These are phyloP conservation scores for Gyrodactylus salaris DNA, from an alignment of 1,140 invertebrate genomes.

Conservation along the genomic window DNA sequence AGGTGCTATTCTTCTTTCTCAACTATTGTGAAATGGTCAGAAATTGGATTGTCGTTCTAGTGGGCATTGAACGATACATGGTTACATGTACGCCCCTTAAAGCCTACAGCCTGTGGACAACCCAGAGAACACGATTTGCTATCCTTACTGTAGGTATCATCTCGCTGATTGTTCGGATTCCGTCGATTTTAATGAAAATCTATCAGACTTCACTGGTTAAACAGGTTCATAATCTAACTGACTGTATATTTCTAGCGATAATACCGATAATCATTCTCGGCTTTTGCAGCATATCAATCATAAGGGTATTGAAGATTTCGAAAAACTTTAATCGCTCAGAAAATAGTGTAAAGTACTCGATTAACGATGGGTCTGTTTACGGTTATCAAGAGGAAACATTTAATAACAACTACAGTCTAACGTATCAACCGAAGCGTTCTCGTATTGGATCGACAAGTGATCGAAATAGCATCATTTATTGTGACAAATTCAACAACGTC, in stretches of 20 bases:
- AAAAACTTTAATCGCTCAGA: neutral
- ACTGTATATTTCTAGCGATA: neutral
- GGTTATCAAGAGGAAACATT: too few species aligned
- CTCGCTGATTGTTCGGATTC: neutral
- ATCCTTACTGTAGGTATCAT: neutral
- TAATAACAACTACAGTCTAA: too few species aligned
- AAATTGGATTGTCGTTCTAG: neutral
- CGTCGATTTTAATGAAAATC: neutral
- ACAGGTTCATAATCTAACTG: neutral
- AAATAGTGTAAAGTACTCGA: too few species aligned
- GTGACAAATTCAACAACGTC: too few species aligned
- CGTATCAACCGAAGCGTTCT: too few species aligned
- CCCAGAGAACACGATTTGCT: neutral
- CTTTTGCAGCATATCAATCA: neutral
- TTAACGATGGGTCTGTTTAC: too few species aligned
- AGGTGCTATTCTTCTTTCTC: neutral
- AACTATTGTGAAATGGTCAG: neutral
- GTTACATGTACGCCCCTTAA: constrained; percentile 2
- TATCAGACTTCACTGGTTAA: neutral
- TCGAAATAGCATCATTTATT: too few species aligned
- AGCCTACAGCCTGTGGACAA: neutral
- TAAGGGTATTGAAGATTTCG: neutral
- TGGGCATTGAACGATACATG: neutral
- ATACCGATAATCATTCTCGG: constrained; percentile 1
- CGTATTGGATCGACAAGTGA: too few species aligned